Base-by-base conservation (phyloP, 2,888 invertebrate species). In the Chrysina gloriosa region DNA sequence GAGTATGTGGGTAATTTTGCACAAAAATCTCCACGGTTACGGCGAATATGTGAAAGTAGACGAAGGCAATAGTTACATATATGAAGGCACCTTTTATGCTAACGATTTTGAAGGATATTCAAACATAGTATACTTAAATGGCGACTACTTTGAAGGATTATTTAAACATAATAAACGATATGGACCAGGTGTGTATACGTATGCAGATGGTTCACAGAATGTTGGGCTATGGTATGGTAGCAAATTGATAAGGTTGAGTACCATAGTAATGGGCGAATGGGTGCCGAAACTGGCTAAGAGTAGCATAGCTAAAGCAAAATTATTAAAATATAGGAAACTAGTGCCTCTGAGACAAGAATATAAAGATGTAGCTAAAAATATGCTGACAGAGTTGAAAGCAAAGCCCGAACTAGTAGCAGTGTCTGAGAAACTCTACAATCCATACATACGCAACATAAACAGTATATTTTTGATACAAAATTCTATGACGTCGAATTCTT, bases 101-200 rank as follows among this genome's bases (percentile, higher is more conserved):
- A 87, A 87, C 72, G 76, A 78, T 42, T 81, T 86, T 73, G 86
- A 89, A 70, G 88, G 88, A 0, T 88, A 87, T 70, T 86, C 87
- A 0, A 77, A 79, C 14, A 82, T 86, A 75, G 86, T 86, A 0
- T 87, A 86, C 72, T 79, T 83, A 1, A 83, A 86, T 67, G 85
- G 85, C n/a, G 77, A 77, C 0, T 79, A 83, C 67, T 81, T 77
- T 66, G 78, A 88, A 84, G 75, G 76, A 19, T 71, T 89, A 9
- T 87, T 84, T 74, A 80, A 84, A 73, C 78, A 81, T n/a, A 85
- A 88, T 73, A 67, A 79, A 6, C 84, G 87, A 16, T 88, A 84
- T 80, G 89, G 89, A 31, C 88, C 89, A 0, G 89, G 89, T 0
- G 78, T 88, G 6, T 81, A 85, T 47, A 83, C 84, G 0, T 78